These are phyloP conservation scores for Rotaria socialis DNA, from an alignment of 2,888 invertebrate species.

Conservation along the genomic window DNA sequence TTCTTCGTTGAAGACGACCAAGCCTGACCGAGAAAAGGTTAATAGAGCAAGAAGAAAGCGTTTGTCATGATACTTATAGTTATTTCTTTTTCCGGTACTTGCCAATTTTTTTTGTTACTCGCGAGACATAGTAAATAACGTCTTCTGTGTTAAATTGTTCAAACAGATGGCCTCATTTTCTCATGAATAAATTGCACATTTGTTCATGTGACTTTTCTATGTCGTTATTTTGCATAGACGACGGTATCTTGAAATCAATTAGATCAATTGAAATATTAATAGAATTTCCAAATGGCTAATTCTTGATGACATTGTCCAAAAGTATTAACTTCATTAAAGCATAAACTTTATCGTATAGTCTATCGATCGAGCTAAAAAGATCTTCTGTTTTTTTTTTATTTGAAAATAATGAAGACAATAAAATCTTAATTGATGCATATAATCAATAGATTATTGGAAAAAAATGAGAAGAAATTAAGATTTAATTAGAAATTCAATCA, in stretches of 20 bases:
- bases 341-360: no score
- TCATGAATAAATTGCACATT: not conserved
- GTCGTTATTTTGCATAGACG: not conserved
- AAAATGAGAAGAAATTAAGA: not conserved
- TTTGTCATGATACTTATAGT: not conserved
- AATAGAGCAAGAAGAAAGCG: not conserved
- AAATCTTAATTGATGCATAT: no score
- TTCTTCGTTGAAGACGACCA: no score
- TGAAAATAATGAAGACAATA: no score
- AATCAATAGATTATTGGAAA: no score
- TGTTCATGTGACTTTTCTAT: not conserved
- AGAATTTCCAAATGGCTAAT: no score
- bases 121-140: not conserved
- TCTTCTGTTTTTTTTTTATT: no score
- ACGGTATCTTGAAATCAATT: no score
- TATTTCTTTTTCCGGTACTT: not conserved
- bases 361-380: no score
- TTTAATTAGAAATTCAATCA: conserved; percentile 30
- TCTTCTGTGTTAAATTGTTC: not conserved
- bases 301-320: no score
- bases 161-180: not conserved
- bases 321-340: no score
- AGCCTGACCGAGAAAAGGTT: conserved; percentile 10
- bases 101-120: not conserved
- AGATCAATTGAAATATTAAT: no score